Conservation (phyloP, 2,113 vertebrate species). For the Apistogramma diplotaenia region DNA sequence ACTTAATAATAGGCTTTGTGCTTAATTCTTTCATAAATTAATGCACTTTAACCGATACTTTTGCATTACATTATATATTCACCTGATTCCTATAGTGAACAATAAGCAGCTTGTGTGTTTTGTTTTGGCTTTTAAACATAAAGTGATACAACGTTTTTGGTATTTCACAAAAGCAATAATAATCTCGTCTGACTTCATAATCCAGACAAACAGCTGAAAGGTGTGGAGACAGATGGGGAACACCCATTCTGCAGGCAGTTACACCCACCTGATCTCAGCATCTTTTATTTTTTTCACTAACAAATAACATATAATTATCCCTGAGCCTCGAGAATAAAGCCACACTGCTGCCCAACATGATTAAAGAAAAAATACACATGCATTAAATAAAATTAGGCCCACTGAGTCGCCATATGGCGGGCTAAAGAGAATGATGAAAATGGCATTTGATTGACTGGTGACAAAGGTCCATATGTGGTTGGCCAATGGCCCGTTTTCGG, state of each 20-base stretch:
- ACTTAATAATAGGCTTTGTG: neutral
- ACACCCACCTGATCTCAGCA: neutral
- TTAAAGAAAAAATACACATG: neutral
- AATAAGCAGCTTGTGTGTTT: neutral
- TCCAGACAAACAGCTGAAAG: neutral
- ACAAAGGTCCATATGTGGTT: neutral
- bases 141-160: no score
- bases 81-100: neutral
- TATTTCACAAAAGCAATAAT: neutral
- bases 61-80: neutral
- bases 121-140: neutral
- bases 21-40: neutral
- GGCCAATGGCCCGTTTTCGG: neutral
- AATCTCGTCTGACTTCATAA: neutral
- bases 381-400: neutral
- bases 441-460: no score
- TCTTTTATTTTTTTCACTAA: neutral
- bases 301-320: neutral
- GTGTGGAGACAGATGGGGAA: neutral
- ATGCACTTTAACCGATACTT: neutral
- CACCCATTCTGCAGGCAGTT: slow-evolving; percentile 24
- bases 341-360: neutral
- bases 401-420: no score
- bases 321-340: neutral
- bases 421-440: neutral